Conservation (phyloP, 2,888 invertebrate species). For the Sepioteuthis lessoniana region DNA sequence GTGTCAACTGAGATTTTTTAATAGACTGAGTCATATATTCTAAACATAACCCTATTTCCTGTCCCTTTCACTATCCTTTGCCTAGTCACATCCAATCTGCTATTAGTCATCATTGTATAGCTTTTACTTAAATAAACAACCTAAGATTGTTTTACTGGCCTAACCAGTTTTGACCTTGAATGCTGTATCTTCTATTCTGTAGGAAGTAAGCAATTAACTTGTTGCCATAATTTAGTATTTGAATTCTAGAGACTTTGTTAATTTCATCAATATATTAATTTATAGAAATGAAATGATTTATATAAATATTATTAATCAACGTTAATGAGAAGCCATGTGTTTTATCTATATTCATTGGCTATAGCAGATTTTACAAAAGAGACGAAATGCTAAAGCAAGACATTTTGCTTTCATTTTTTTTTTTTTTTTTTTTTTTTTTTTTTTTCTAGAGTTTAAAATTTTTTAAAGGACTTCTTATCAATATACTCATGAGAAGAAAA, state of each 20-base stretch:
- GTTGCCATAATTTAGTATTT: not conserved
- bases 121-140: not conserved
- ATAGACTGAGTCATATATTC: not conserved
- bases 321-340: not conserved
- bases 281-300: not conserved
- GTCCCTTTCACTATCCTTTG: not conserved
- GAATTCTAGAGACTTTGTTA: not conserved
- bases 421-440: no score
- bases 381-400: no score
- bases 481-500: no score
- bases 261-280: not conserved
- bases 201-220: not conserved
- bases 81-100: conserved; percentile 33
- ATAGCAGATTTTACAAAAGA: not conserved
- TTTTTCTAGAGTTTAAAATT: no score
- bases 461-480: no score
- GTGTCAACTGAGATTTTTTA: not conserved
- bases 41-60: not conserved
- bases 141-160: not conserved
- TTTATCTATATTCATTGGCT: not conserved
- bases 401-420: no score
- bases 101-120: not conserved
- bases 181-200: not conserved
- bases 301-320: not conserved
- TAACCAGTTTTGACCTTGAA: not conserved